phyloP scores from a whole-genome alignment of 2,113 vertebrate species.

The Haemorhous mexicanus region DNA sequence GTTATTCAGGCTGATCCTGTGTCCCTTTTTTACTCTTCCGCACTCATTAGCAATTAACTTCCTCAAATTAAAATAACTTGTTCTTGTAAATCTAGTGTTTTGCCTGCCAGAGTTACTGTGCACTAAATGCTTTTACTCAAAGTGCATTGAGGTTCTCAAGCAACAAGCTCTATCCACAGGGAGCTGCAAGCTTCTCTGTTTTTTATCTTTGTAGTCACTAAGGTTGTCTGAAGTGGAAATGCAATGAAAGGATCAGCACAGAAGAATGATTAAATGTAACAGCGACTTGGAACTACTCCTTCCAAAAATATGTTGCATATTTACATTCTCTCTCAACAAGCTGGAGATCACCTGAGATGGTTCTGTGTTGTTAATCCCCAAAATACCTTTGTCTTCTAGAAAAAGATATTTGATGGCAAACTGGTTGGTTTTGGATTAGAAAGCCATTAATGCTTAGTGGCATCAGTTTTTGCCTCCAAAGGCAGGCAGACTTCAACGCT shows the following conservation, averaged over 20 bases:
- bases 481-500: background rate
- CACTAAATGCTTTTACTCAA: background rate
- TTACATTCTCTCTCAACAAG: background rate
- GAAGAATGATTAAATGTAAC: background rate
- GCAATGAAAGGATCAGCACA: background rate
- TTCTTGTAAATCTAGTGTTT: background rate
- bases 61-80: conserved; percentile 1
- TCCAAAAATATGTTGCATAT: background rate
- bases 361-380: background rate
- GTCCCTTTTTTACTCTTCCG: background rate
- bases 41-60: background rate
- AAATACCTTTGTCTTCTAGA: background rate
- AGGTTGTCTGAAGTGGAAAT: background rate
- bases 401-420: background rate
- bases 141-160: background rate
- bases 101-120: background rate
- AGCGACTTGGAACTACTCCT: background rate
- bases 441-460: background rate
- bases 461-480: background rate
- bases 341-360: background rate
- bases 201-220: background rate
- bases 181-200: background rate
- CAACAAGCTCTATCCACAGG: background rate
- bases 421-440: background rate
- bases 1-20: background rate